phyloP scores from a whole-genome alignment of 2,888 invertebrate species.

The Xanthia icteritia region DNA sequence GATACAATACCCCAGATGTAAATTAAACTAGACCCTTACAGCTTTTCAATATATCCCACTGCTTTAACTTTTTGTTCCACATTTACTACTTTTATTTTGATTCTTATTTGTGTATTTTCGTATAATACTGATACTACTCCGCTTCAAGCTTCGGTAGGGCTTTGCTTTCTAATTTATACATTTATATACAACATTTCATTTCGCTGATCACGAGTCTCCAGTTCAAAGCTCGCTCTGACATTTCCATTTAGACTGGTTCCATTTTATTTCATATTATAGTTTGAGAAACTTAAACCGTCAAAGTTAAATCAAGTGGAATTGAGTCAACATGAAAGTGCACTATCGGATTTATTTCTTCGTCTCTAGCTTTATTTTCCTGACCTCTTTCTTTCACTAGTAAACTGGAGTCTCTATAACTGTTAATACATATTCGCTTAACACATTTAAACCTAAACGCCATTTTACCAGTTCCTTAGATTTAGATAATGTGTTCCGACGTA shows the following conservation, averaged over 20 bases:
- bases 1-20: constrained; percentile 53
- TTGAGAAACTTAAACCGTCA: constrained; percentile 42
- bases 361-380: constrained; percentile 41
- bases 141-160: constrained; percentile 77
- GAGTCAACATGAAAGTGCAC: constrained; percentile 50
- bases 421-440: constrained; percentile 51
- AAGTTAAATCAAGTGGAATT: constrained; percentile 48
- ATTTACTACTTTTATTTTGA: constrained; percentile 60
- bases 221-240: constrained; percentile 47
- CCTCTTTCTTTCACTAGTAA: constrained; percentile 25
- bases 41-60: constrained; percentile 68
- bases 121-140: constrained; percentile 36
- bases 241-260: constrained; percentile 30
- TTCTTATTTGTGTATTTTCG: constrained; percentile 47
- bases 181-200: constrained; percentile 63
- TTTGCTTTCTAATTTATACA: constrained; percentile 75
- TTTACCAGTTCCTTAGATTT: constrained; percentile 62
- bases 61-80: constrained; percentile 70
- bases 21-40: constrained; percentile 51
- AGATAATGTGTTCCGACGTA: constrained; percentile 59
- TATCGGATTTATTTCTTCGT: constrained; percentile 44
- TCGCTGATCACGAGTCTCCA: constrained; percentile 65
- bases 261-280: constrained; percentile 24
- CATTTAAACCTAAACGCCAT: constrained; percentile 59
- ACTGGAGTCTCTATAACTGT: constrained; percentile 55